Conservation (phyloP, 2,797 vertebrate genomes). For the Alauda arvensis region DNA sequence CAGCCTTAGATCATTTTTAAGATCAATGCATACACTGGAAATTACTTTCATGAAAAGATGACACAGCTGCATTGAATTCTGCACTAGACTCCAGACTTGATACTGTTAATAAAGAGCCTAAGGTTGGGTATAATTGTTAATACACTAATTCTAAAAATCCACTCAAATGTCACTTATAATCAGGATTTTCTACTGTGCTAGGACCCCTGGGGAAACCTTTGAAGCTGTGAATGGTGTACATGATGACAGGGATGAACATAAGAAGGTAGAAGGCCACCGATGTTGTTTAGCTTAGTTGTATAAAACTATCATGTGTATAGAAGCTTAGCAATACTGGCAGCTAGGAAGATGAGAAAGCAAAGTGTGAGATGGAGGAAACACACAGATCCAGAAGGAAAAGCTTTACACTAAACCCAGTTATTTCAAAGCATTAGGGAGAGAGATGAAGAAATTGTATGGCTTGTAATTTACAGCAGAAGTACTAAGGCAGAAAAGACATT, state of each 20-base stretch:
- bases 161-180: conserved; percentile 82
- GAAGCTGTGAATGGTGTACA: conserved; percentile 70
- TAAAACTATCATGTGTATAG: conserved; percentile 67
- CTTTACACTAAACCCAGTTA: conserved; percentile 51
- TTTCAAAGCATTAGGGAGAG: conserved; percentile 50
- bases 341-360: conserved; percentile 62
- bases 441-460: conserved; percentile 59
- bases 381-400: conserved; percentile 60
- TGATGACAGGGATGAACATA: conserved; percentile 68
- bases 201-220: conserved; percentile 78
- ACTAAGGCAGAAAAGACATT: conserved; percentile 66
- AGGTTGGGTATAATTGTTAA: conserved; percentile 79
- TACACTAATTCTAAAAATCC: conserved; percentile 82
- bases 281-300: conserved; percentile 65
- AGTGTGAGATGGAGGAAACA: conserved; percentile 46
- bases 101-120: conserved; percentile 78
- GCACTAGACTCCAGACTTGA: conserved; percentile 62
- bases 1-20: conserved; percentile 44
- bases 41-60: conserved; percentile 63
- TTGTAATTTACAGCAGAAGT: conserved; percentile 71
- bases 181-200: conserved; percentile 77
- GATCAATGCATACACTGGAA: conserved; percentile 45
- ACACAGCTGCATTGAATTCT: conserved; percentile 62
- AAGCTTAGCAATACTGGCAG: conserved; percentile 66
- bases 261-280: conserved; percentile 64